Conservation (phyloP, 1,140 invertebrate genomes). For the Tetranychus urticae region DNA sequence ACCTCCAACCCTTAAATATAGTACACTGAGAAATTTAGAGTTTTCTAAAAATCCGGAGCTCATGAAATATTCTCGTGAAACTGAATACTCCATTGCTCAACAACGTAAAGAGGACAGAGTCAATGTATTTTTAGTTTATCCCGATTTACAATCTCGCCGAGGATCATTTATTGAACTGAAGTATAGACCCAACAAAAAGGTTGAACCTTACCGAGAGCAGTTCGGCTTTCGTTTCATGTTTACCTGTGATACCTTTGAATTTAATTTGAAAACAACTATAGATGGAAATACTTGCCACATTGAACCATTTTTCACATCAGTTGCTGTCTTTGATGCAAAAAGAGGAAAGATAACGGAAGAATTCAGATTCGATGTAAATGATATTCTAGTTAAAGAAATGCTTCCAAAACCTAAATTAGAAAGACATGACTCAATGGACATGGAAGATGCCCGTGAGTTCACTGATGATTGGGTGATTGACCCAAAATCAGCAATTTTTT, state of each 20-base stretch:
- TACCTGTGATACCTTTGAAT: constrained; percentile 52
- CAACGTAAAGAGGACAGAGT: constrained; percentile 46
- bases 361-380: constrained; percentile 73
- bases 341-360: constrained; percentile 73
- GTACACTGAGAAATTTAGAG: constrained; percentile 57
- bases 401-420: constrained; percentile 19
- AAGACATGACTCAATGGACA: constrained; percentile 6
- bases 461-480: not conserved
- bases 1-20: constrained; percentile 21
- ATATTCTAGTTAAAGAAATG: constrained; percentile 32
- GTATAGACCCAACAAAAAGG: constrained; percentile 16
- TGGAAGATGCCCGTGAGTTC: not conserved
- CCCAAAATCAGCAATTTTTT: constrained; percentile 1
- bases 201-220: constrained; percentile 48
- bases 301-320: constrained; percentile 67
- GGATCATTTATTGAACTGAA: constrained; percentile 5
- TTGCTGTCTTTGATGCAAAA: constrained; percentile 45
- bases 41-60: constrained; percentile 71
- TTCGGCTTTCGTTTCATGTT: constrained; percentile 60
- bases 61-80: constrained; percentile 67
- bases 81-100: constrained; percentile 53
- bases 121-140: constrained; percentile 40
- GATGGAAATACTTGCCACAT: constrained; percentile 57
- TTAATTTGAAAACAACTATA: constrained; percentile 52
- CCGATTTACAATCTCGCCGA: constrained; percentile 23